Base-by-base conservation (phyloP, 2,888 invertebrate genomes). In the Agrotis clavis region DNA sequence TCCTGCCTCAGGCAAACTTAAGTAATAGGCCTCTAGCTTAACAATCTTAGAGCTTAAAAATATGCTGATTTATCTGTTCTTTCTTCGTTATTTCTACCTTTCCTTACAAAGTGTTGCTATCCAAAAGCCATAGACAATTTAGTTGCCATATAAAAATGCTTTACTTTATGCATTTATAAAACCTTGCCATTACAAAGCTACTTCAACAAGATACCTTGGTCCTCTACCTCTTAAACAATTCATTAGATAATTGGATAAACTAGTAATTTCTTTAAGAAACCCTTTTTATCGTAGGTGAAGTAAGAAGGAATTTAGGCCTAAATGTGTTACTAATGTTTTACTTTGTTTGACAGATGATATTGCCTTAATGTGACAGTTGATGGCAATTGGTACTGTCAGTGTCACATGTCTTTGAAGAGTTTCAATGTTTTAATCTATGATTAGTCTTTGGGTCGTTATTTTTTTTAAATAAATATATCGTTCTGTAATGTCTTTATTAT, bases 221-320 rank as follows among this genome's bases (percentile, higher is more conserved):
- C 86, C 87, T 87, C 89, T 90, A 88, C 86, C 86, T 88, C 86
- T 81, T 76, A 82, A 80, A 71, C 50, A 76, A 86, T 84, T 76
- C 75, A 78, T 81, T 77, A 77, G 70, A 83, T 79, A 74, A 70
- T 69, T 74, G 54, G 68, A 82, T 82, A 70, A 69, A 72, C 61
- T 81, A 83, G 79, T 73, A 67, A 68, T 76, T 84, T 71, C 57
- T 80, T 86, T 78, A 79, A 67, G 63, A 41, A 80, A 57, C 70
- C 72, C 67, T 68, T 77, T 64, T 78, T 75, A 74, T 77, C 65
- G 71, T 75, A 72, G 67, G 57, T 78, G 64, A 72, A 74, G 48
- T 84, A 64, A 75, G 68, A 66, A 78, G 63, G 57, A 77, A 76
- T 68, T 50, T 82, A 81, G 83, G 85, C 85, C 86, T 88, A 87